Evolutionary conservation across 2,113 vertebrate species (phyloP).

Genomic region (Mola mola): DNA sequence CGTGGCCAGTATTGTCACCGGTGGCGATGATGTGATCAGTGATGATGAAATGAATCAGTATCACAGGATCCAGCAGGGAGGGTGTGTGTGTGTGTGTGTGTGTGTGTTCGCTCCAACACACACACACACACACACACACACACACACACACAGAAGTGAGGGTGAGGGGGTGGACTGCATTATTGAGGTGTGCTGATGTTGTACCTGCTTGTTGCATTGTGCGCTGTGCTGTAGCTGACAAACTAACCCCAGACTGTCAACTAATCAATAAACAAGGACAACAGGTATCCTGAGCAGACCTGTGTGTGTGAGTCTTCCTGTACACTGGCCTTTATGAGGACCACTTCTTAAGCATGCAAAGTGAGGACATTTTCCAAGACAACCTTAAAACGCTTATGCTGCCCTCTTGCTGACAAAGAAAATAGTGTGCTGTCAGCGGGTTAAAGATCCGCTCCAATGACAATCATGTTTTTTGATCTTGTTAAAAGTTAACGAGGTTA

Average conservation of each 20-base stretch:
- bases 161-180: slow-evolving; percentile 22
- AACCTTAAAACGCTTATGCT: too few species aligned
- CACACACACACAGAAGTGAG: too few species aligned
- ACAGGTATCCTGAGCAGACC: slow-evolving; percentile 50
- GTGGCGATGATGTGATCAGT: slow-evolving; percentile 1
- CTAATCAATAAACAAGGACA: slow-evolving; percentile 74
- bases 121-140: background rate
- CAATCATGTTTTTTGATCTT: too few species aligned
- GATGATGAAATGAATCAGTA: slow-evolving; percentile 17
- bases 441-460: too few species aligned
- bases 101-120: background rate
- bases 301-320: too few species aligned
- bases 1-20: slow-evolving; percentile 15
- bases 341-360: background rate
- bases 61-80: slow-evolving; percentile 28
- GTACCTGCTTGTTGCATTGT: slow-evolving; percentile 78
- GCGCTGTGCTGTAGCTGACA: slow-evolving; percentile 74
- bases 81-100: slow-evolving; percentile 9
- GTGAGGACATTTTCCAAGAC: too few species aligned
- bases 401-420: too few species aligned
- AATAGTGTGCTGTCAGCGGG: too few species aligned
- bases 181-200: slow-evolving; percentile 64
- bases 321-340: too few species aligned
- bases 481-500: too few species aligned
- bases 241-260: slow-evolving; percentile 69